Evolutionary conservation across 2,113 vertebrate genomes (phyloP).

Genomic region (Gasterosteus nipponicus): DNA sequence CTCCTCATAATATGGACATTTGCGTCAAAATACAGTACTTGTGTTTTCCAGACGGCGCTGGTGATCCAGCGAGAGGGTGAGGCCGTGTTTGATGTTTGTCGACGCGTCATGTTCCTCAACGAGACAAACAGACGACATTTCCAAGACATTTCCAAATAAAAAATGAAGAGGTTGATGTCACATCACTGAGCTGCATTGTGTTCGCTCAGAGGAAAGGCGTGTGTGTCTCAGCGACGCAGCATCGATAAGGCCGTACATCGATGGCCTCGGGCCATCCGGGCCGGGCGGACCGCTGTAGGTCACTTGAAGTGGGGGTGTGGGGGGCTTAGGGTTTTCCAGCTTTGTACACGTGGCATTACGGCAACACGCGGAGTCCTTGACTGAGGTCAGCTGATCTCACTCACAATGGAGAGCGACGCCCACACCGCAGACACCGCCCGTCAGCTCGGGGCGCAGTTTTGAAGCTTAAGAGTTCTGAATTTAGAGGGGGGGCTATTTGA

Average conservation of each 20-base stretch:
- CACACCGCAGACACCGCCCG: background rate
- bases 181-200: slow-evolving; percentile 6
- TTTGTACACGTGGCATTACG: slow-evolving; percentile 49
- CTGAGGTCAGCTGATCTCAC: slow-evolving; percentile 33
- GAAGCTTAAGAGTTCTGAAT: background rate
- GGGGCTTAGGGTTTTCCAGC: slow-evolving; percentile 52
- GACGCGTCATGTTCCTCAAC: background rate
- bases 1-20: background rate
- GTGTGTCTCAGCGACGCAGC: slow-evolving; percentile 47
- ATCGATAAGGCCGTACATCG: slow-evolving; percentile 22
- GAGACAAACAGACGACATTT: background rate
- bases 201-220: slow-evolving; percentile 24
- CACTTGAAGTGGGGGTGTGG: slow-evolving; percentile 25
- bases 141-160: slow-evolving; percentile 27
- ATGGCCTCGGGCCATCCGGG: slow-evolving; percentile 15
- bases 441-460: background rate
- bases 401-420: slow-evolving; percentile 18
- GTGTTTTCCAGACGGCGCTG: background rate
- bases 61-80: background rate
- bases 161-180: background rate
- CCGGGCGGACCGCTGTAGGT: slow-evolving; percentile 38
- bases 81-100: background rate
- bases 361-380: slow-evolving; percentile 33
- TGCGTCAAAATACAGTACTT: background rate
- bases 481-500: background rate